These are phyloP conservation scores for Triplophysa bombifrons DNA, from an alignment of 2,797 vertebrate species.

Conservation along the genomic window DNA sequence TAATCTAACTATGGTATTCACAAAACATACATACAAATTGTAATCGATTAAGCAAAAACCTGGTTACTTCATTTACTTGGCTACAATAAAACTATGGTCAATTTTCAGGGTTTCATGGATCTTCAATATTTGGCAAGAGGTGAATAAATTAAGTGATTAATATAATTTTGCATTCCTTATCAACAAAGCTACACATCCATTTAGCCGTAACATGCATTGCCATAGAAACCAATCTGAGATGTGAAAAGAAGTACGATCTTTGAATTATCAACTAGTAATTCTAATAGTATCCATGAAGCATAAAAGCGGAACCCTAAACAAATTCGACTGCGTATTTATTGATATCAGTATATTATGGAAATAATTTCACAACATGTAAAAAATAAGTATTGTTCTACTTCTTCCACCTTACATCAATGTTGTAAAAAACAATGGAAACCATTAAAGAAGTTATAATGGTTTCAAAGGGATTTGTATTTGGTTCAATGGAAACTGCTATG, in stretches of 20 bases:
- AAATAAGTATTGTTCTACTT: background rate
- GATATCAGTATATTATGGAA: background rate
- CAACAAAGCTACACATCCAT: slow-evolving; percentile 22
- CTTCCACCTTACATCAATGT: too few species aligned
- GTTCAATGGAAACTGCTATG: too few species aligned
- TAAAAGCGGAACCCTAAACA: background rate
- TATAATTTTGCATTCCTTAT: background rate
- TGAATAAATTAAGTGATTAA: background rate
- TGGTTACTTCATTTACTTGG: too few species aligned
- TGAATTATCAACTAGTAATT: slow-evolving; percentile 17
- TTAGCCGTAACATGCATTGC: background rate
- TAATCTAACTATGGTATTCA: too few species aligned
- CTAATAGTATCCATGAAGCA: background rate
- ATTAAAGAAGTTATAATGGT: too few species aligned
- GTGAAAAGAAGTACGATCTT: slow-evolving; percentile 1
- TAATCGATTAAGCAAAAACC: too few species aligned
- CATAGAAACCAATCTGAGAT: slow-evolving; percentile 14
- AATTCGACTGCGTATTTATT: background rate
- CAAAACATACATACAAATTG: too few species aligned
- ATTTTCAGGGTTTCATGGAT: background rate
- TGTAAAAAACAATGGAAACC: too few species aligned
- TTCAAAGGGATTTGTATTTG: too few species aligned
- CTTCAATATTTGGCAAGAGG: background rate
- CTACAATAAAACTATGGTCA: too few species aligned
- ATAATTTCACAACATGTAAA: slow-evolving; percentile 16